phyloP scores from a whole-genome alignment of 1,140 invertebrate species.

The Drosophila truncata region DNA sequence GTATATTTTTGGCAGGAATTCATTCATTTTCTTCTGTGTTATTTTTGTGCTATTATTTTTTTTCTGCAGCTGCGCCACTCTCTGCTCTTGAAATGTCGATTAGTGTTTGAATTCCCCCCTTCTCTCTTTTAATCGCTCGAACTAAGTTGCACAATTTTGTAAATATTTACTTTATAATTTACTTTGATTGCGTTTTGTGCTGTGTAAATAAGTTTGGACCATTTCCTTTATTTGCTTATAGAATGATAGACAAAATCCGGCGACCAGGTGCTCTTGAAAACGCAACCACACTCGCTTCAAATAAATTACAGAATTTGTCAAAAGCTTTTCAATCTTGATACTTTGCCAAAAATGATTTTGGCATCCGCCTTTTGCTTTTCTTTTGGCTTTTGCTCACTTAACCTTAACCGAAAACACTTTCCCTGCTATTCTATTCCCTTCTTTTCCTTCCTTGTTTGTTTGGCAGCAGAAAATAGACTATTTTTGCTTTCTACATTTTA shows the following conservation, averaged over 20 bases:
- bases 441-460: constrained; percentile 17
- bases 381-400: constrained; percentile 38
- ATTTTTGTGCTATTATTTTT: neutral
- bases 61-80: constrained; percentile 1
- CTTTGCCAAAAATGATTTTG: constrained; percentile 51
- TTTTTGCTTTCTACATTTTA: constrained; percentile 41
- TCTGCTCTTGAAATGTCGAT: constrained; percentile 20
- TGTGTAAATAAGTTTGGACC: constrained; percentile 15
- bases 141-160: constrained; percentile 28
- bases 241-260: neutral
- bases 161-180: constrained; percentile 22
- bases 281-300: constrained; percentile 32
- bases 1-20: constrained; percentile 17
- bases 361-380: constrained; percentile 19
- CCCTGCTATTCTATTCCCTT: constrained; percentile 17
- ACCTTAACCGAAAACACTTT: constrained; percentile 55
- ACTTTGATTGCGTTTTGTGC: constrained; percentile 7
- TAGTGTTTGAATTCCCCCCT: neutral
- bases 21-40: neutral
- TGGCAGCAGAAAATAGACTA: constrained; percentile 47
- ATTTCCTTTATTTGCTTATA: constrained; percentile 7
- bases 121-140: neutral
- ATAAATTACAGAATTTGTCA: constrained; percentile 75
- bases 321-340: constrained; percentile 42
- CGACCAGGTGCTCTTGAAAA: constrained; percentile 16